Evolutionary conservation across 1,140 invertebrate genomes (phyloP), one percentile per base, ranked within the genome.

Genomic region (Acromyrmex echinatior): DNA sequence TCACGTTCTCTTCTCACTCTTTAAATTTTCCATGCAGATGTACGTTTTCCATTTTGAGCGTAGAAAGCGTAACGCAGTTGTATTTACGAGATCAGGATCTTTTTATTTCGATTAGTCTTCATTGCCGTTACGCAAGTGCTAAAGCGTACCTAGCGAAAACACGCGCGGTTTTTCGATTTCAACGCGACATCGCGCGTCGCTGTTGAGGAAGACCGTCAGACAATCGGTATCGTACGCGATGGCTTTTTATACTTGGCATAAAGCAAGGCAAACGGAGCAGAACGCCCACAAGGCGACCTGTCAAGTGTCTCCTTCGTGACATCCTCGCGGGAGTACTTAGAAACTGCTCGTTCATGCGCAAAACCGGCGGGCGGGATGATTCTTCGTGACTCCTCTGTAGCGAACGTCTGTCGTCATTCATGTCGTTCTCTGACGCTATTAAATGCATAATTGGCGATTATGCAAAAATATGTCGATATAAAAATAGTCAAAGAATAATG

Each of bases 271-370:
- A 78, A 82, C 73, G n/a, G 28, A 73, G 39, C 78, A 79, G 62
- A 79, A 86, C 88, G 86, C 90, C 91, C 88, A 92, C 90, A 86
- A 66, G 31, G 63, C 86, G 81, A 86, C 70, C 89, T 92, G 91
- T 92, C 91, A 88, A 91, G 90, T 76, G 51, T 63, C 86, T 84
- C 66, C 51, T 79, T 28, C 85, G 70, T 31, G 63, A 10, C n/a
- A 49, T 79, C 21, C n/a, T 74, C 35, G 14, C 21, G 16, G 70
- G 39, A 49, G 35, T 6, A 49, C 39, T 51, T 39, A 25, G 28
- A 60, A 74, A 12, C 56, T 45, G 39, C 31, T 9, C 45, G 70
- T 84, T 84, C 80, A 76, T 84, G 80, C 80, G 80, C 80, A 84
- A 81, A 84, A 60, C 51, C 51, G 35, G 16, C 31, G 31, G 56